A percentile compares a stretch with the other conserved stretches of the same genome.
phyloP scores from a whole-genome alignment of 2,797 vertebrate species.

The Catharus ustulatus region DNA sequence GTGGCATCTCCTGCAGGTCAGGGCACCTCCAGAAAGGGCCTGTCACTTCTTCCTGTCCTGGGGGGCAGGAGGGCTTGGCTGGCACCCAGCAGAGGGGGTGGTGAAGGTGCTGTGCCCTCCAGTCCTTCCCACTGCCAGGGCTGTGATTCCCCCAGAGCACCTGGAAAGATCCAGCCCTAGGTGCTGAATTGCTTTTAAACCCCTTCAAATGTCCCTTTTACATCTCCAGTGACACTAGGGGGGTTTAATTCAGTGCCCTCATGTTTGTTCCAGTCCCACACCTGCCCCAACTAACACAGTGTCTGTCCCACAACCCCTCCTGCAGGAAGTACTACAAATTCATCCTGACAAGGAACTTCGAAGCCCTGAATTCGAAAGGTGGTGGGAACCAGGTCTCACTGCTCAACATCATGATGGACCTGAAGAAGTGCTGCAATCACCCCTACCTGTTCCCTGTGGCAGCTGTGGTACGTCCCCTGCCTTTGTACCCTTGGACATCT shows the following conservation, averaged over 20 bases:
- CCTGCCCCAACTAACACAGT: rapidly evolving
- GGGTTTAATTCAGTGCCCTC: not conserved
- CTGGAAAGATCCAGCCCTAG: rapidly evolving
- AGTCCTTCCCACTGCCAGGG: not conserved
- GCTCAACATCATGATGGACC: slow-evolving; percentile 99
- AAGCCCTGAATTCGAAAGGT: slow-evolving; percentile 97
- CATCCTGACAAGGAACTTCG: slow-evolving; percentile 95
- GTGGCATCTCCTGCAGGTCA: not conserved
- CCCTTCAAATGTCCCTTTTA: not conserved
- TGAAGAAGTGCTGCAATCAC: slow-evolving; percentile 99
- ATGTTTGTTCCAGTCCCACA: not conserved
- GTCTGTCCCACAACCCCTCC: not conserved
- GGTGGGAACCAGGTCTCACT: slow-evolving; percentile 97
- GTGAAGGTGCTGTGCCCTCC: not conserved
- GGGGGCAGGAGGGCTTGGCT: not conserved
- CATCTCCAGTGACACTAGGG: rapidly evolving
- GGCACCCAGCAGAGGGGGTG: no score
- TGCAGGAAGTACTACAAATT: slow-evolving; percentile 99
- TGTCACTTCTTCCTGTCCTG: rapidly evolving
- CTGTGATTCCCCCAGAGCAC: not conserved
- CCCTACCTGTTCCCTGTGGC: slow-evolving; percentile 98
- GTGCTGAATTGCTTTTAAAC: not conserved
- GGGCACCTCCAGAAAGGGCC: not conserved
- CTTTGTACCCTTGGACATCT: rapidly evolving
- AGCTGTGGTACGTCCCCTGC: slow-evolving; percentile 82